Evolutionary conservation across 2,113 vertebrate species (phyloP), one percentile per base, ranked within the genome.

Genomic region (Recurvirostra avosetta): DNA sequence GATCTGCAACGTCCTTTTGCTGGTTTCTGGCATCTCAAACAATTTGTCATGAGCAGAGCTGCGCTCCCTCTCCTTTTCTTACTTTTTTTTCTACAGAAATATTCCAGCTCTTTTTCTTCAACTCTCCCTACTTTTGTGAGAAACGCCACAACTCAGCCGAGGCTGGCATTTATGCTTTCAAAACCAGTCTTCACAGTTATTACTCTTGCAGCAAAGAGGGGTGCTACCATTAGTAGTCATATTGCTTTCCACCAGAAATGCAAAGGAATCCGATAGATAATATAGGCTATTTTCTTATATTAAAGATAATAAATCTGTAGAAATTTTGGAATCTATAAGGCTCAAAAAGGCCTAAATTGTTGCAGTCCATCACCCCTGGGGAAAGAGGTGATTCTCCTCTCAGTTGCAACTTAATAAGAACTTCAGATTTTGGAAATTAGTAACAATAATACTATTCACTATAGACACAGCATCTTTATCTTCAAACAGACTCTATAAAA

Each of bases 401-500:
- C 34, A 49, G 43, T 1, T 63, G 21, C 41, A 82, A 78, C 49
- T 91, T 59, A 84, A 0, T 49, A 91, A 78, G 80, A 86, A 77
- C 55, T 26, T 87, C 32, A n/a, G 15, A 43, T 62, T 94, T 79
- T 53, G 32, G 45, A 86, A 94, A 76, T 93, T 19, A 91, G 20
- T 36, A 73, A 47, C 47, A 90, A 43, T 47, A 86, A 8, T 11
- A 45, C n/a, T 59, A 52, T 68, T 89, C 47, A 62, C 36, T 36
- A 32, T 11, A 6, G 62, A 70, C 62, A 58, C 14, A 43, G 21
- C 32, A 81, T 29, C 82, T 90, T 77, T 67, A 80, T 68, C 86
- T 94, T 94, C 72, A 88, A 90, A 86, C 40, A 9, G 26, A 92
- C 81, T 91, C 66, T 41, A 74, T 53, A 81, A 92, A 94, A 95